Conservation (phyloP, 2,113 vertebrate species). For the Oncorhynchus masou region DNA sequence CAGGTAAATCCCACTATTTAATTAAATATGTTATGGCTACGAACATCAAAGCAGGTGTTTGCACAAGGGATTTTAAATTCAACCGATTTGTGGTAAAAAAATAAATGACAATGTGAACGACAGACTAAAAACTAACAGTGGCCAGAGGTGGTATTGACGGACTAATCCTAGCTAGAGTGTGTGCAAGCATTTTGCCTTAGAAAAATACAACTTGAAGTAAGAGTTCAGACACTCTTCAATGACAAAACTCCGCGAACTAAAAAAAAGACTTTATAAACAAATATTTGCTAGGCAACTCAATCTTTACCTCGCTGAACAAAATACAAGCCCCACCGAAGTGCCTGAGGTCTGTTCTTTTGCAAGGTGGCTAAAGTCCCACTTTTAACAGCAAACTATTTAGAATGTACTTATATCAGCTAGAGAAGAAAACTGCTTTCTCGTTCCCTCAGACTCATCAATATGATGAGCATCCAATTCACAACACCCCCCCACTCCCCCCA, state of each 20-base stretch:
- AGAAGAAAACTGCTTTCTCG: slow-evolving; percentile 45
- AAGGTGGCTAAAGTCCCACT: slow-evolving; percentile 66
- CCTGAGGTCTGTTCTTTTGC: slow-evolving; percentile 52
- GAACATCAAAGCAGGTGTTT: neutral
- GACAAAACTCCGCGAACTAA: slow-evolving; percentile 8
- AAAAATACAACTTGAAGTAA: slow-evolving; percentile 1
- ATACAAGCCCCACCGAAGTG: neutral
- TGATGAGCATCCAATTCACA: slow-evolving; percentile 82
- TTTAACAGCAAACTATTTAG: slow-evolving; percentile 72
- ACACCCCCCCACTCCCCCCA: slow-evolving; percentile 44
- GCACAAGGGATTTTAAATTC: too few species aligned
- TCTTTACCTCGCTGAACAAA: slow-evolving; percentile 3
- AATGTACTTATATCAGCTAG: slow-evolving; percentile 62
- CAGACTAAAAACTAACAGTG: neutral
- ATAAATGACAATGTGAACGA: neutral
- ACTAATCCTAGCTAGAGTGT: slow-evolving; percentile 9
- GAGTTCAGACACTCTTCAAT: slow-evolving; percentile 6
- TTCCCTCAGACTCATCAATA: slow-evolving; percentile 78
- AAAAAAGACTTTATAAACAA: slow-evolving; percentile 9
- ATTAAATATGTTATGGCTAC: neutral
- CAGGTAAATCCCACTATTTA: neutral
- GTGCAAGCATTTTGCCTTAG: too few species aligned
- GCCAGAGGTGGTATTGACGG: slow-evolving; percentile 30
- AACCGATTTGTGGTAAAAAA: too few species aligned
- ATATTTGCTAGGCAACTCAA: slow-evolving; percentile 7